Evolutionary conservation across 23 tunicate genomes (phyloP), one percentile per base, ranked within the genome.

Genomic region (Halocynthia aurantium): DNA sequence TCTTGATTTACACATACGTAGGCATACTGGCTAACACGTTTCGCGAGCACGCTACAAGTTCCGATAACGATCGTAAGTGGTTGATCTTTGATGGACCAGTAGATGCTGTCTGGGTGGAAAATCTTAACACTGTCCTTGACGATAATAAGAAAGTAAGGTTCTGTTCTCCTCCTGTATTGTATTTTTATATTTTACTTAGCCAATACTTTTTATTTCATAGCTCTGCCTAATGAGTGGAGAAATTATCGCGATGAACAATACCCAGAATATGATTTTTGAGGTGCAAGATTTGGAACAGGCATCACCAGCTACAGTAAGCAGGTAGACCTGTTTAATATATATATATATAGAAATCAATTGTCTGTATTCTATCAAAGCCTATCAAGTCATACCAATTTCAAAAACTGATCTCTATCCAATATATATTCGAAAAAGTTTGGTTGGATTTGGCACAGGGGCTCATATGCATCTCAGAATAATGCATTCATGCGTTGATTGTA

Each of bases 21-120:
- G 96, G 96, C 18, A 84, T 89, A 52, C 73, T 89, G 55, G 96
- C 96, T 8, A 89, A 84, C 77, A 84, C 96, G 12, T 89, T 89
- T 52, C 77, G 96, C 17, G 96, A 81, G 51, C 96, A 89, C 63
- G 96, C 96, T 6, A 89, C 80, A 53, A 89, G 96, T 74, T 80
- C 88, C 7, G 85, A 80, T 70, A 78, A 53, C 40, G 68, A 70
- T 13, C 67, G 96, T 61, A 89, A 84, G 63, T 89, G 96, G 96
- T 75, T 74, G 62, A 52, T 74, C 54, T 74, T 74, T 17, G 78
- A 74, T 74, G 78, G 78, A 10, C 78, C 78, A 13, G 78, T 74
- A 8, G 78, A 74, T 53, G 78, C 78, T 54, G 78, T 74, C 13
- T 74, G 78, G 78, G 78, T 74, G 8, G 78, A 74, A 74, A 74